A percentile compares a stretch with the other conserved stretches of the same genome.
phyloP scores from a whole-genome alignment of 2,797 vertebrate species.

The Cryptoprocta ferox region DNA sequence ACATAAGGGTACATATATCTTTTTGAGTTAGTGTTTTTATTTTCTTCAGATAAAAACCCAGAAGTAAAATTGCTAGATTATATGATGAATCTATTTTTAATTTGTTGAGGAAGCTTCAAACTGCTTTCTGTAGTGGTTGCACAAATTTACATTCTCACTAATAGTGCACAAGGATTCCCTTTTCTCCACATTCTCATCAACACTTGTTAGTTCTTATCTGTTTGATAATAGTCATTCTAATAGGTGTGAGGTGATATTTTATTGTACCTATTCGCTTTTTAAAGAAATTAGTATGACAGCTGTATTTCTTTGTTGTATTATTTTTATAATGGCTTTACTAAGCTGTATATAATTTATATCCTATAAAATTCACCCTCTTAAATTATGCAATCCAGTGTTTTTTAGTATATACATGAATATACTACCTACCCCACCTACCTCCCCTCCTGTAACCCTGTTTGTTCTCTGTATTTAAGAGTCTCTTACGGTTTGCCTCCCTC shows the following conservation, averaged over 20 bases:
- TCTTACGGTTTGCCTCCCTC: too few relatives aligned
- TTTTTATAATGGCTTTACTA: background rate
- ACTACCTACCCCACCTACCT: background rate
- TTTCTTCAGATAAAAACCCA: background rate
- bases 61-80: background rate
- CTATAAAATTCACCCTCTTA: background rate
- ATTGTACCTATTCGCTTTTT: background rate
- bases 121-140: background rate
- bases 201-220: background rate
- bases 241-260: background rate
- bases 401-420: background rate
- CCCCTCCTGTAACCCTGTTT: too few relatives aligned
- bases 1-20: background rate
- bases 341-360: background rate
- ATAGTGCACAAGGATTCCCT: background rate
- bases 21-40: background rate
- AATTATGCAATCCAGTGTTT: background rate
- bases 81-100: background rate
- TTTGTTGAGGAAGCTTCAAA: background rate
- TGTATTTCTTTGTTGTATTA: conserved; percentile 3
- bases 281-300: background rate
- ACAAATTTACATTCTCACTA: background rate
- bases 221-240: background rate
- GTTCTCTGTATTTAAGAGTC: too few relatives aligned
- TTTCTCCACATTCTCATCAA: background rate